phyloP scores from a whole-genome alignment of 1,140 invertebrate genomes.

The Goniozus legneri region DNA sequence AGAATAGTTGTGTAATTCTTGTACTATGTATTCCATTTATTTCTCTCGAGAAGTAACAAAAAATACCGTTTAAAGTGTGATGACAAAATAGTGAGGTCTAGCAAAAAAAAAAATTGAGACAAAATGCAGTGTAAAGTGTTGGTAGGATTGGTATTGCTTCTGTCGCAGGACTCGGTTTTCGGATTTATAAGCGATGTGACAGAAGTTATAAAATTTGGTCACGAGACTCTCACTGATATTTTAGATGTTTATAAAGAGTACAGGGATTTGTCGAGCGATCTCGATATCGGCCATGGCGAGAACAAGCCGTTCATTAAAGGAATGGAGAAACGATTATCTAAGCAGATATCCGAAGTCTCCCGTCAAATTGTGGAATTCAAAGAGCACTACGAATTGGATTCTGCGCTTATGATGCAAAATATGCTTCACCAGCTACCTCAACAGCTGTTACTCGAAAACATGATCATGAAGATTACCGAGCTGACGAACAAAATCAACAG shows the following conservation, averaged over 20 bases:
- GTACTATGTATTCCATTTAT: too few species aligned
- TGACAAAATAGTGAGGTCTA: too few species aligned
- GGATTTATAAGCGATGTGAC: conserved; percentile 59
- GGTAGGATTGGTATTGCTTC: too few species aligned
- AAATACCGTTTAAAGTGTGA: too few species aligned
- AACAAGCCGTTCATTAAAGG: conserved; percentile 57
- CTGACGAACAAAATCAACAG: conserved; percentile 59
- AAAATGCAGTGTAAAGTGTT: too few species aligned
- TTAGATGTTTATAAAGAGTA: conserved; percentile 63
- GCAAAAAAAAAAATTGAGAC: too few species aligned
- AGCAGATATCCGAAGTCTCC: conserved; percentile 48
- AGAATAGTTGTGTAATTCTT: too few species aligned
- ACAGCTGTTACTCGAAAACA: conserved; percentile 54
- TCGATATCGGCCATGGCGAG: conserved; percentile 51
- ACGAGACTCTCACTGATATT: conserved; percentile 58
- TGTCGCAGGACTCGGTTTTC: too few species aligned
- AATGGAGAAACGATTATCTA: conserved; percentile 56
- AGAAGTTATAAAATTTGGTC: conserved; percentile 61
- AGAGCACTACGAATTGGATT: conserved; percentile 10
- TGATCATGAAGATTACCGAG: conserved; percentile 58
- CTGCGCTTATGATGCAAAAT: conserved; percentile 30
- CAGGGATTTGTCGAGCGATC: conserved; percentile 17
- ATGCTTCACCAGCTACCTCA: conserved; percentile 40
- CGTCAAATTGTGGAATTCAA: conserved; percentile 41
- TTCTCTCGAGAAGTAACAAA: too few species aligned